Percentiles rank a stretch among this genome's conserved stretches.
These are phyloP conservation scores for Todiramphus saurophagus DNA, from an alignment of 2,113 vertebrate species.

Conservation along the genomic window DNA sequence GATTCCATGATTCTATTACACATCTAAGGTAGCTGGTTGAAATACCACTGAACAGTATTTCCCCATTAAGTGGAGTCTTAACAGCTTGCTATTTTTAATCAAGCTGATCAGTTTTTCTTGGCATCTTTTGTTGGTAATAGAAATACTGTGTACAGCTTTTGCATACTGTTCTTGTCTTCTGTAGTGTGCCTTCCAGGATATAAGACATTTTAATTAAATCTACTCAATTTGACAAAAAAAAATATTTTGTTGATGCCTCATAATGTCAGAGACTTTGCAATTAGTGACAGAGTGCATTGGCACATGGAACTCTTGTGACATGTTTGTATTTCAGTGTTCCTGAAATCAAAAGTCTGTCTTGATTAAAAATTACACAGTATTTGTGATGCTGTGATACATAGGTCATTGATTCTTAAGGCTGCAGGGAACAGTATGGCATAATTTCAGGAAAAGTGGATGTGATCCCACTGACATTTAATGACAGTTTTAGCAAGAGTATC, in stretches of 20 bases:
- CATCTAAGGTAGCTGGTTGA: background rate
- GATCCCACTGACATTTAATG: constrained; percentile 2
- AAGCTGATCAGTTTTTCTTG: background rate
- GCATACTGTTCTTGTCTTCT: background rate
- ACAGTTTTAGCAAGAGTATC: background rate
- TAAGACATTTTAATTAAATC: constrained; percentile 8
- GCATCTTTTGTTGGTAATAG: background rate
- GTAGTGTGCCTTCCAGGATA: background rate
- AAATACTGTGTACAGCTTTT: background rate
- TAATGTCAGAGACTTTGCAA: background rate
- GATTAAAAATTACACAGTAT: background rate
- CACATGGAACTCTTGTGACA: background rate
- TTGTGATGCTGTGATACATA: background rate
- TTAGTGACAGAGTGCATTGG: background rate
- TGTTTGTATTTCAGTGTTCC: background rate
- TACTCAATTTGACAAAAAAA: background rate
- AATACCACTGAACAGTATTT: background rate
- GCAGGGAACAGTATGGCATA: background rate
- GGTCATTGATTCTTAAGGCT: background rate
- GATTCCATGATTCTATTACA: background rate
- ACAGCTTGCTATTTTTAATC: background rate
- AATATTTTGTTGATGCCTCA: background rate
- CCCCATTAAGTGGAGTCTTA: background rate
- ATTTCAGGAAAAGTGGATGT: background rate
- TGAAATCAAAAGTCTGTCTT: background rate